Conservation (phyloP, 2,797 vertebrate species). For the Pseudopleuronectes americanus region DNA sequence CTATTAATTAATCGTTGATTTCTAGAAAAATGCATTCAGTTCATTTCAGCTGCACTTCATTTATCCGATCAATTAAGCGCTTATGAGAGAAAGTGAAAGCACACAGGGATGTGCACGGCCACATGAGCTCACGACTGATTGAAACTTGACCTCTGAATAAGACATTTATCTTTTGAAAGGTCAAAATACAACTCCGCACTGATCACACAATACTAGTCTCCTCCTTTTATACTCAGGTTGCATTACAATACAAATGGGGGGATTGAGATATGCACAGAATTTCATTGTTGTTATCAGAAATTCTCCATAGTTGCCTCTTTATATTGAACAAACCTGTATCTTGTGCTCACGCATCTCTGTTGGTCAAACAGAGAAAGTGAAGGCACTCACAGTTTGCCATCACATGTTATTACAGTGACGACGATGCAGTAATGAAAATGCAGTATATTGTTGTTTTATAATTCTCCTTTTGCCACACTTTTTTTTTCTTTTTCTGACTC, state of each 20-base stretch:
- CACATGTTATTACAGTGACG: slow-evolving; percentile 37
- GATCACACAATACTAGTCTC: slow-evolving; percentile 38
- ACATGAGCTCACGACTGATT: slow-evolving; percentile 4
- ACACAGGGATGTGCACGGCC: slow-evolving; percentile 13
- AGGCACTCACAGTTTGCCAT: slow-evolving; percentile 51
- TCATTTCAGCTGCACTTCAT: slow-evolving; percentile 27
- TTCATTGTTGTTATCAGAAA: slow-evolving; percentile 34
- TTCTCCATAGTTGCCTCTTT: slow-evolving; percentile 46
- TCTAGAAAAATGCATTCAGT: slow-evolving; percentile 25
- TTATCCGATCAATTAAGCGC: slow-evolving; percentile 30
- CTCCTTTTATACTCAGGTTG: slow-evolving; percentile 70
- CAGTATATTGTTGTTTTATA: slow-evolving; percentile 52
- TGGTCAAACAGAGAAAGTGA: slow-evolving; percentile 29
- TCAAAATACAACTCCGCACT: slow-evolving; percentile 47
- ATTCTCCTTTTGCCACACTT: slow-evolving; percentile 29
- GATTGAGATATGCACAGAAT: slow-evolving; percentile 53
- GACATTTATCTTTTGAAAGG: slow-evolving; percentile 16
- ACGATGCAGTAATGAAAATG: slow-evolving; percentile 64
- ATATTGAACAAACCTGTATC: slow-evolving; percentile 34
- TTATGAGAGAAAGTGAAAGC: slow-evolving; percentile 29
- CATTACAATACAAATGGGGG: slow-evolving; percentile 26
- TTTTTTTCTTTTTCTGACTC: slow-evolving; percentile 31
- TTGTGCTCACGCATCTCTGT: slow-evolving; percentile 18
- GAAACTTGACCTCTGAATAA: slow-evolving; percentile 40
- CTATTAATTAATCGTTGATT: slow-evolving; percentile 53